Base-by-base conservation (phyloP, 2,113 vertebrate genomes). In the Myotis davidii region DNA sequence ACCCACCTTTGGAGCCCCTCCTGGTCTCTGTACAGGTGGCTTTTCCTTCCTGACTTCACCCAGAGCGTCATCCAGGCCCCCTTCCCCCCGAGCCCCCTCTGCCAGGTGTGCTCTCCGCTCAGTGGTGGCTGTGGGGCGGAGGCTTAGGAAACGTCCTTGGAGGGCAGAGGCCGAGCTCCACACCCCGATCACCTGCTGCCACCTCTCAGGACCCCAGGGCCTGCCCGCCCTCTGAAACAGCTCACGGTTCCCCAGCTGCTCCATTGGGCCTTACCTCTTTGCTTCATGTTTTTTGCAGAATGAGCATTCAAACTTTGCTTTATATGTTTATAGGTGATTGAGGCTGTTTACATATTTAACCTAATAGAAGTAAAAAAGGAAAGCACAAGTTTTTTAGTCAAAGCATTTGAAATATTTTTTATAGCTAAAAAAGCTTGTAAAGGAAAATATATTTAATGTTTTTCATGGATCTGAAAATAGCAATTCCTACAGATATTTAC, bases 381-480 rank as follows among this genome's bases (percentile, higher is more conserved):
- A 91, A 76, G 34, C 70, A 61, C 64, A 70, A 39, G 34, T 39
- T 84, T 95, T 90, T 79, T 32, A 73, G 48, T 50, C 39, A 59
- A 94, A 92, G 86, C 17, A 70, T 39, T 94, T 92, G 64, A 92
- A 74, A 21, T 89, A 64, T 90, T 87, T n/a, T 92, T 92, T 93
- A 3, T 89, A 92, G 39, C 21, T 79, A 84, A 73, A 73, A 86
- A 74, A 73, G 8, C 25, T 74, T 88, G 67, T 56, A 54, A 90
- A 72, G 67, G 52, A 88, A 81, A 67, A 88, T 85, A 32, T 76
- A 79, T 54, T 65, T 67, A 90, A 25, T 65, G 2, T 90, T 91
- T 90, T 72, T 89, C 32, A 92, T 95, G 95, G 72, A 32, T 74
- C 78, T 52, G 29, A 48, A 90, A 83, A 73, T 1, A 89, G 9